Base-by-base conservation (phyloP, 2,113 vertebrate species). In the Acanthisitta chloris region DNA sequence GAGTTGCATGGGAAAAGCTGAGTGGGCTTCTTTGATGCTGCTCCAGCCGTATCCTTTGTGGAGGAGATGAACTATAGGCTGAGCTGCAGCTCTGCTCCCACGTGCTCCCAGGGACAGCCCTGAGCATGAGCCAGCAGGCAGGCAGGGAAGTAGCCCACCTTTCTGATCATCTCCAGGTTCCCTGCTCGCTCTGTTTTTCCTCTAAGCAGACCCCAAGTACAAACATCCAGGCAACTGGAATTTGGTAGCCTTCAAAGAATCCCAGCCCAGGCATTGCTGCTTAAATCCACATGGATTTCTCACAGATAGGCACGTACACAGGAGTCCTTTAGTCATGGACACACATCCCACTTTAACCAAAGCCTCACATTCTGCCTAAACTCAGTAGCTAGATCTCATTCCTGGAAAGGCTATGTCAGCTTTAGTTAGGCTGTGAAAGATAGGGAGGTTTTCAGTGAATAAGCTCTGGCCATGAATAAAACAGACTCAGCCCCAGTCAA, bases 231-330 rank as follows among this genome's bases (percentile, higher is more conserved):
- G 36, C 55, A 86, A 45, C 10, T 78, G 45, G 36, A 42, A 48
- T 80, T 40, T 40, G 17, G 33, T 9, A 46, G 29, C 86, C 34
- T 65, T 57, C 55, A 61, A n/a, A 91, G 64, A 87, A 52, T 34
- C 19, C 20, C 62, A 94, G 43, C 20, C 62, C 20, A 40, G 33
- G 26, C 25, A 28, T 4, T 49, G 48, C 52, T 73, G 29, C 16
- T 65, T 38, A 21, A 64, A 40, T 43, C 72, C 28, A 54, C 12
- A 2, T 0, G 2, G 54, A 10, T 38, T 23, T 61, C 38, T 67
- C 46, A 24, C 6, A 52, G 67, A 33, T 0, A 40, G 25, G 19
- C 4, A 6, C 0, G 0, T 28, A 65, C 4, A 9, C 1, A 10
- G 73, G 26, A 94, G 34, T 17, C 57, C 64, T 57, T 36, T 19